Conservation (phyloP, 2,888 invertebrate genomes). For the Lomographa bimaculata region DNA sequence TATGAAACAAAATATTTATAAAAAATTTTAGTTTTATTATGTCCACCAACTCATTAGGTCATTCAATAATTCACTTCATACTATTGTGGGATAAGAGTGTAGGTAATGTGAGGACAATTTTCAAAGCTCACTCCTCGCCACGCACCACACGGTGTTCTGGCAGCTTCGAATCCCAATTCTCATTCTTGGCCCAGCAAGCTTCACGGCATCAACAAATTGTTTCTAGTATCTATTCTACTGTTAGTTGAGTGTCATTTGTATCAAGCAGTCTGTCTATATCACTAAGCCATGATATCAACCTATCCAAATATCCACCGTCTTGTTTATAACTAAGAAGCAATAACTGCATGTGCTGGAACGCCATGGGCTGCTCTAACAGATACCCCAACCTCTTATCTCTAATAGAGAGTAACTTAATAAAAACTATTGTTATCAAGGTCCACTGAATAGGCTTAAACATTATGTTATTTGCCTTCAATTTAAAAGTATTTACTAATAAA, state of each 20-base stretch:
- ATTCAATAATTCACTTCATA: no score
- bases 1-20: no score
- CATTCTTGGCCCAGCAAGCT: no score
- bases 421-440: slow-evolving; percentile 87
- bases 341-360: slow-evolving; percentile 70
- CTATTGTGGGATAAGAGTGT: no score
- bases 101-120: no score
- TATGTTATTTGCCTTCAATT: slow-evolving; percentile 87
- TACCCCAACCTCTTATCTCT: slow-evolving; percentile 57
- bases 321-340: slow-evolving; percentile 76
- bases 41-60: no score
- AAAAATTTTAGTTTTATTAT: no score
- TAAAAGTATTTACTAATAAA: slow-evolving; percentile 85
- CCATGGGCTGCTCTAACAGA: slow-evolving; percentile 55
- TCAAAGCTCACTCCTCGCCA: no score
- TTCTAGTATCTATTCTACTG: slow-evolving; percentile 49
- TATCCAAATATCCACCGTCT: slow-evolving; percentile 76
- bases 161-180: no score
- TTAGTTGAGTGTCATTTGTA: slow-evolving; percentile 65
- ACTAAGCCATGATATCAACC: slow-evolving; percentile 75
- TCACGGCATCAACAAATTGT: no score
- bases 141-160: no score
- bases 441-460: slow-evolving; percentile 88
- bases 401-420: slow-evolving; percentile 85
- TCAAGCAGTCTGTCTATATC: slow-evolving; percentile 74